Conservation (phyloP, 2,113 vertebrate genomes). For the Cyanoramphus novaezelandiae region DNA sequence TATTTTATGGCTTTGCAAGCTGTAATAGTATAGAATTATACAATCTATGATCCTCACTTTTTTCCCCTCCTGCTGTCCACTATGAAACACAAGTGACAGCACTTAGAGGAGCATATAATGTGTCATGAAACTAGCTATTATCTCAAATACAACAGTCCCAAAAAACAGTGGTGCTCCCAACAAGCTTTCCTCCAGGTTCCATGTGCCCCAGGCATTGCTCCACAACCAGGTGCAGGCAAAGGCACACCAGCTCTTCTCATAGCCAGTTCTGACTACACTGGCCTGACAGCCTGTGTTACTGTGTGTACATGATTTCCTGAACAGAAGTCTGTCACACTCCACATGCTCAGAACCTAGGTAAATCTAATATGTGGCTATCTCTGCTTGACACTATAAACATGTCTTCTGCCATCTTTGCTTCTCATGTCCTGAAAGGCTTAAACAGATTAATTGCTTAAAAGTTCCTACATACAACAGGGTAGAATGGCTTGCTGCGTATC, state of each 20-base stretch:
- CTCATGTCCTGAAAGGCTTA: background rate
- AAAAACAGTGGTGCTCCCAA: background rate
- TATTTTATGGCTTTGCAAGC: background rate
- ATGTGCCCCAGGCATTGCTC: background rate
- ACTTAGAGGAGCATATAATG: background rate
- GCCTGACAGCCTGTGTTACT: no score
- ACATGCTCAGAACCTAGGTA: background rate
- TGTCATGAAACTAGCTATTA: background rate
- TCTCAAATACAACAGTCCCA: background rate
- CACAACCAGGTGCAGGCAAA: background rate
- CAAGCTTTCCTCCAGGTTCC: background rate
- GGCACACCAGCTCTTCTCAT: background rate
- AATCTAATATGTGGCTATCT: background rate
- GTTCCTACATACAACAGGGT: background rate
- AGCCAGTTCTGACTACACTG: background rate
- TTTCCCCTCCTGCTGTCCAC: background rate
- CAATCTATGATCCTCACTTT: background rate
- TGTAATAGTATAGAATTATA: background rate
- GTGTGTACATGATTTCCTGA: rapidly evolving
- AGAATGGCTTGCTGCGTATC: background rate
- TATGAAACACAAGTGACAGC: background rate
- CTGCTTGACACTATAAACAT: background rate
- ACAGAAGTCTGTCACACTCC: background rate
- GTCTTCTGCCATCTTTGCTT: background rate
- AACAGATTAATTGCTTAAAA: background rate